Conservation (phyloP, 2,888 invertebrate species). For the Eubasilissa splendida region DNA sequence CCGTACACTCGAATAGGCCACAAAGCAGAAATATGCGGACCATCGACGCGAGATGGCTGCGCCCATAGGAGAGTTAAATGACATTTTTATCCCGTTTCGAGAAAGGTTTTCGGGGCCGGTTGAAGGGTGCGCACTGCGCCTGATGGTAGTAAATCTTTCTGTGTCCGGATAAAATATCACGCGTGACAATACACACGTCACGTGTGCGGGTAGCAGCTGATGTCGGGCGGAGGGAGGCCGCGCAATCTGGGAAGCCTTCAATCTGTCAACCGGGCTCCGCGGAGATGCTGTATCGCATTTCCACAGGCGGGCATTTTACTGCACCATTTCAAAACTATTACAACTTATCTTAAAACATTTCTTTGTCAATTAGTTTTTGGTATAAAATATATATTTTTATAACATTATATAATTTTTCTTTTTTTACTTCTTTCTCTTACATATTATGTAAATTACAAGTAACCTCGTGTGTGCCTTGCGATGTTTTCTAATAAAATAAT, state of each 20-base stretch:
- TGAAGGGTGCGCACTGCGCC: constrained; percentile 27
- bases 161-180: constrained; percentile 17
- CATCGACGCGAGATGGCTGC: neutral
- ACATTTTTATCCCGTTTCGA: neutral
- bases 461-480: too few relatives aligned
- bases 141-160: constrained; percentile 38
- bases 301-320: too few relatives aligned
- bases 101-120: neutral
- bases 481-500: too few relatives aligned
- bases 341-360: too few relatives aligned
- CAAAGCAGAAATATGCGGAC: neutral
- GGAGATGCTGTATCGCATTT: neutral
- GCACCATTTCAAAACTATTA: too few relatives aligned
- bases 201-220: neutral
- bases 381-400: too few relatives aligned
- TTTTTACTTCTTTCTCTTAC: too few relatives aligned
- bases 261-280: constrained; percentile 8
- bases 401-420: too few relatives aligned
- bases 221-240: neutral
- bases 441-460: too few relatives aligned
- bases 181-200: constrained; percentile 41
- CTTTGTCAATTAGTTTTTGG: too few relatives aligned
- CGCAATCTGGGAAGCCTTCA: neutral
- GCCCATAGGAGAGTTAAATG: neutral
- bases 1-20: neutral